Conservation (phyloP, 2,797 vertebrate species). For the Micropoecilia bifurca region DNA sequence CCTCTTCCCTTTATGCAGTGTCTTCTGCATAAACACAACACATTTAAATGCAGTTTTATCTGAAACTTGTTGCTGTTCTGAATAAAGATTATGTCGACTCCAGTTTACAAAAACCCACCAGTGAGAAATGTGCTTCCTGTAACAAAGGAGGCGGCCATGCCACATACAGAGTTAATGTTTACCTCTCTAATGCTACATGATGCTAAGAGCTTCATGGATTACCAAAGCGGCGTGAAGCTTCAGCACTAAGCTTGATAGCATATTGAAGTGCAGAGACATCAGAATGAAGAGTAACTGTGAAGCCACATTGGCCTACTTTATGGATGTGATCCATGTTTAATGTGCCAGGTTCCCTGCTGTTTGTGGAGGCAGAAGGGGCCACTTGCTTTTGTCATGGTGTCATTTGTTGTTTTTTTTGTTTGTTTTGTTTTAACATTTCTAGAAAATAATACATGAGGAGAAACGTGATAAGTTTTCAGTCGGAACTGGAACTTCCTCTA, state of each 20-base stretch:
- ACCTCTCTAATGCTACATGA: constrained; percentile 15
- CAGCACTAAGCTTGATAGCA: constrained; percentile 3
- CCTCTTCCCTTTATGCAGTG: too few species aligned
- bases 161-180: constrained; percentile 7
- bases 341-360: constrained; percentile 11
- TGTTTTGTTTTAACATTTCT: constrained; percentile 25
- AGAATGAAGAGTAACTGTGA: constrained; percentile 14
- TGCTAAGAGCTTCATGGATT: not conserved
- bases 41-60: not conserved
- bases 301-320: constrained; percentile 56
- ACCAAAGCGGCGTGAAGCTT: constrained; percentile 19
- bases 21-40: not conserved
- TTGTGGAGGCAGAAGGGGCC: constrained; percentile 21
- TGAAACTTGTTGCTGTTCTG: not conserved
- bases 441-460: constrained; percentile 31
- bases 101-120: not conserved
- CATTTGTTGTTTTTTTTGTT: constrained; percentile 18
- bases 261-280: constrained; percentile 9
- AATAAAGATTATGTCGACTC: not conserved
- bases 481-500: constrained; percentile 10
- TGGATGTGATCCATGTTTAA: constrained; percentile 60
- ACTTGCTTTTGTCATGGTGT: constrained; percentile 33
- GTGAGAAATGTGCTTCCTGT: not conserved
- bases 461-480: not conserved
- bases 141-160: not conserved